phyloP scores from a whole-genome alignment of 2,888 invertebrate genomes.

The Amiota minor region DNA sequence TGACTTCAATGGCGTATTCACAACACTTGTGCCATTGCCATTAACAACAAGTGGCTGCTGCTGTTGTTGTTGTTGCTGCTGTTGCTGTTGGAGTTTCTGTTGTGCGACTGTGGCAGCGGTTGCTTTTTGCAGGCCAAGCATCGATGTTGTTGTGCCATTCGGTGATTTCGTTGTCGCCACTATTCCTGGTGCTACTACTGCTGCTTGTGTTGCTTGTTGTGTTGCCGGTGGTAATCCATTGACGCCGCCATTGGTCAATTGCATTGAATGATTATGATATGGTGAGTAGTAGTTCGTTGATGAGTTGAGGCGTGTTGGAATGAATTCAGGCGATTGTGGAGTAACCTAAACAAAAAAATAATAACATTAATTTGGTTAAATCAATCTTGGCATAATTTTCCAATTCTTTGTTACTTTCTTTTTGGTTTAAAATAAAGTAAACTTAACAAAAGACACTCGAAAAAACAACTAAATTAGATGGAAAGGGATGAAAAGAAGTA shows the following conservation, averaged over 20 bases:
- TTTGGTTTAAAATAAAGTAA: too few species aligned
- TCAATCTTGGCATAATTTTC: too few species aligned
- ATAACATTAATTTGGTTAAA: too few species aligned
- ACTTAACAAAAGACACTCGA: too few species aligned
- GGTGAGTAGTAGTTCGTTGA: slow-evolving; percentile 73
- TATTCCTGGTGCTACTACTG: slow-evolving; percentile 42
- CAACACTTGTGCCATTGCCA: slow-evolving; percentile 64
- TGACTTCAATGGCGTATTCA: slow-evolving; percentile 67
- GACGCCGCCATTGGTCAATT: slow-evolving; percentile 68
- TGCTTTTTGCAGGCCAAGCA: slow-evolving; percentile 68
- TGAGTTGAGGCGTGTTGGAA: slow-evolving; percentile 74
- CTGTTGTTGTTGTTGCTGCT: slow-evolving; percentile 56
- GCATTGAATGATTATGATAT: slow-evolving; percentile 67
- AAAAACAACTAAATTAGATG: too few species aligned
- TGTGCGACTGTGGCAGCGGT: slow-evolving; percentile 65
- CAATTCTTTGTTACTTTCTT: too few species aligned
- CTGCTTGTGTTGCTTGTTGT: slow-evolving; percentile 49
- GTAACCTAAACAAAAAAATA: slow-evolving; percentile 72
- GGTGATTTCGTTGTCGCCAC: slow-evolving; percentile 54
- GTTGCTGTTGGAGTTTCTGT: slow-evolving; percentile 62
- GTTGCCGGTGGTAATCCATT: slow-evolving; percentile 60
- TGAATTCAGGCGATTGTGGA: slow-evolving; percentile 76
- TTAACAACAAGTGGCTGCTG: slow-evolving; percentile 42
- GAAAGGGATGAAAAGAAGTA: too few species aligned
- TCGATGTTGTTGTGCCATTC: slow-evolving; percentile 54